Evolutionary conservation across 2,888 invertebrate genomes (phyloP).

Genomic region (Tetragonula carbonaria): DNA sequence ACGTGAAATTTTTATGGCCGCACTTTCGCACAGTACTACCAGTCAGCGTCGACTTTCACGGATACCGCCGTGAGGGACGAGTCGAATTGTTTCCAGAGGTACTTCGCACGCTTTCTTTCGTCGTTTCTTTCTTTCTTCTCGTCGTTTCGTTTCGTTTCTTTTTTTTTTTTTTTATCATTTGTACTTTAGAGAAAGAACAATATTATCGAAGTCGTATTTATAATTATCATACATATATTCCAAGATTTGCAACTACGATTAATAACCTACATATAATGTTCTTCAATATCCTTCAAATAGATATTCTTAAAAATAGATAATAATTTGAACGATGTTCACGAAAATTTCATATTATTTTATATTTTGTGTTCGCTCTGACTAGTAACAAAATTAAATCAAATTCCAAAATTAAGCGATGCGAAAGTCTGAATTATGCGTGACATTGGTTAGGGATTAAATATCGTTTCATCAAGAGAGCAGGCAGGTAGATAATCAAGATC

Average conservation of each 20-base stretch:
- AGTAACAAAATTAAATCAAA: no score
- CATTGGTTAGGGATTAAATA: no score
- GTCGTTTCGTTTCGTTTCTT: not conserved
- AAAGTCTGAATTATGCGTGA: no score
- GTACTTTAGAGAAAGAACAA: no score
- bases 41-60: conserved; percentile 42
- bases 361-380: no score
- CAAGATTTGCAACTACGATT: not conserved
- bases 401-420: no score
- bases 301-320: not conserved
- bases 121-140: not conserved
- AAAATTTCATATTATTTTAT: no score
- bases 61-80: conserved; percentile 35
- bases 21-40: conserved; percentile 49
- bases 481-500: no score
- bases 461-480: no score
- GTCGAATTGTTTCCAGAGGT: conserved; percentile 51
- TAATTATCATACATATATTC: not conserved
- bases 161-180: no score
- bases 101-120: conserved; percentile 29
- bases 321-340: no score
- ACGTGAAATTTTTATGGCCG: conserved; percentile 79
- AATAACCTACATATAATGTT: not conserved
- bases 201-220: not conserved
- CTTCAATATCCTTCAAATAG: not conserved